phyloP scores from a whole-genome alignment of 2,888 invertebrate genomes.

The Myathropa florea region DNA sequence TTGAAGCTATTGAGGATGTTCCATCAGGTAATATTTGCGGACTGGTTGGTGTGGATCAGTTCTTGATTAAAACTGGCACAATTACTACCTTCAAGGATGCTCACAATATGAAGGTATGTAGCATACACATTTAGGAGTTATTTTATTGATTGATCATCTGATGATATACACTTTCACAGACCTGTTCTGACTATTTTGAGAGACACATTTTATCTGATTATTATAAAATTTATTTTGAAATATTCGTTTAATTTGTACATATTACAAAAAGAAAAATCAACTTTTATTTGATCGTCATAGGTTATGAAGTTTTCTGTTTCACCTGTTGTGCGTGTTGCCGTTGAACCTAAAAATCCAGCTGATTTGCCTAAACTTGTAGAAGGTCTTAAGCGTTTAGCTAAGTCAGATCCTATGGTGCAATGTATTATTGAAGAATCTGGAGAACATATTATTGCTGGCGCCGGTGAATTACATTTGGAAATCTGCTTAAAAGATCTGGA shows the following conservation, averaged over 20 bases:
- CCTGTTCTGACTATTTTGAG: constrained; percentile 73
- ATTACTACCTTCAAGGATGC: constrained; percentile 99
- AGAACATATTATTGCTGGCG: constrained; percentile 99
- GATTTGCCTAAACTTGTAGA: constrained; percentile 99
- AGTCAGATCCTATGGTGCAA: constrained; percentile 99
- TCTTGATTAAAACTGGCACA: constrained; percentile 99
- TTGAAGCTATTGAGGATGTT: constrained; percentile 99
- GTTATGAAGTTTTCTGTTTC: constrained; percentile 99
- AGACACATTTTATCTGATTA: constrained; percentile 7
- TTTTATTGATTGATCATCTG: constrained; percentile 43
- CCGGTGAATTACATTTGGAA: constrained; percentile 99
- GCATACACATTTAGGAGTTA: neutral
- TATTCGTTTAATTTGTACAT: neutral
- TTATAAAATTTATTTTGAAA: neutral
- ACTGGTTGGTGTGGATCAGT: constrained; percentile 99
- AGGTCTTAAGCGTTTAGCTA: constrained; percentile 98
- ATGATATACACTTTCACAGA: constrained; percentile 74
- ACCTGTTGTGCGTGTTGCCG: constrained; percentile 99
- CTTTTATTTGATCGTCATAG: constrained; percentile 78
- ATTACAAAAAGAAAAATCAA: neutral
- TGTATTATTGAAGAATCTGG: constrained; percentile 99
- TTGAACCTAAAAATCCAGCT: constrained; percentile 99
- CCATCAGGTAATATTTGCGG: constrained; percentile 99
- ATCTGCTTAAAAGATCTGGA: constrained; percentile 99
- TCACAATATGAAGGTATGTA: constrained; percentile 94